Conservation (phyloP, 1,140 invertebrate species). For the Hyles vespertilio region DNA sequence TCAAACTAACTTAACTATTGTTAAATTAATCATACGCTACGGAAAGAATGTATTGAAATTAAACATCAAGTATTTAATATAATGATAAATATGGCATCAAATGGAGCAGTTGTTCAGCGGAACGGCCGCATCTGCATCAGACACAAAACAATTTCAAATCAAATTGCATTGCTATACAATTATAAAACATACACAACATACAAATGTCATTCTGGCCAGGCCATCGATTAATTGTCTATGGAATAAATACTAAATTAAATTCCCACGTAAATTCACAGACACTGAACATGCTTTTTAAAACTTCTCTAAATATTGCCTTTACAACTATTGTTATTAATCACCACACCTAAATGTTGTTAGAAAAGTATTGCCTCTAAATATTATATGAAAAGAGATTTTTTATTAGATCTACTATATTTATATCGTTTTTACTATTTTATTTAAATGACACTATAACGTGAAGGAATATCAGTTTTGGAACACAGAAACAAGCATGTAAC, state of each 20-base stretch:
- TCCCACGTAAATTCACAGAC: slow-evolving; percentile 49
- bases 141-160: slow-evolving; percentile 39
- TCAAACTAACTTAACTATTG: slow-evolving; percentile 1
- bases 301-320: slow-evolving; percentile 63
- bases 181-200: slow-evolving; percentile 59
- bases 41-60: slow-evolving; percentile 3
- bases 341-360: slow-evolving; percentile 66
- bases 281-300: slow-evolving; percentile 45
- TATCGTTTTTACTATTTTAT: slow-evolving; percentile 39
- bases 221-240: slow-evolving; percentile 42
- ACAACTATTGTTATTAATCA: slow-evolving; percentile 63
- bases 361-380: slow-evolving; percentile 71
- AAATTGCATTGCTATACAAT: slow-evolving; percentile 51
- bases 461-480: slow-evolving; percentile 42
- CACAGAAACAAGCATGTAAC: slow-evolving; percentile 35
- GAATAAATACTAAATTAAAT: slow-evolving; percentile 46
- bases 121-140: slow-evolving; percentile 49
- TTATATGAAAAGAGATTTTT: slow-evolving; percentile 58
- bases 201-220: slow-evolving; percentile 51
- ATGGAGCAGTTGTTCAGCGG: slow-evolving; percentile 10
- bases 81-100: slow-evolving; percentile 23
- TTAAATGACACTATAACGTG: slow-evolving; percentile 58
- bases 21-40: slow-evolving; percentile 1
- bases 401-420: slow-evolving; percentile 58
- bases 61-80: not conserved